Conservation (phyloP, 2,888 invertebrate species). For the Monochamus alternatus region DNA sequence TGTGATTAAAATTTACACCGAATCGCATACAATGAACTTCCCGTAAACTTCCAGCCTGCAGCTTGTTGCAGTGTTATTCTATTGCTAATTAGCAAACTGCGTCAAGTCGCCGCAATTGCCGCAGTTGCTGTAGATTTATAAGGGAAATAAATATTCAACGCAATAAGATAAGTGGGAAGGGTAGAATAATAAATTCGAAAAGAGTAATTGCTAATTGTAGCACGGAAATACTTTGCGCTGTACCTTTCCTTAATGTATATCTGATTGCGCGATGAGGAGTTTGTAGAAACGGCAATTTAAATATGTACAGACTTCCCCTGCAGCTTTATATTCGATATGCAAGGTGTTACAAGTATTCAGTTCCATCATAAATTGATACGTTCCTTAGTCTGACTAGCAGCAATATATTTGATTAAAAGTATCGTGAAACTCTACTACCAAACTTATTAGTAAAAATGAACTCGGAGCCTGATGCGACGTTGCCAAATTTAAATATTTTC, state of each 20-base stretch:
- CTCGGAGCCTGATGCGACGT: no score
- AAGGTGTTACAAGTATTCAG: not conserved
- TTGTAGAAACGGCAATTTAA: no score
- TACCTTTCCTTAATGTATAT: not conserved
- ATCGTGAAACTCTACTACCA: no score
- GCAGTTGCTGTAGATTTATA: conserved; percentile 18
- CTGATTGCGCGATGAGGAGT: not conserved
- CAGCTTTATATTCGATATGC: no score
- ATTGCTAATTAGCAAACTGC: conserved; percentile 18
- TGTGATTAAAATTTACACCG: not conserved
- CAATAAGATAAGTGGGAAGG: conserved; percentile 5
- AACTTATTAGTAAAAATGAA: no score
- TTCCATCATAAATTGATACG: no score
- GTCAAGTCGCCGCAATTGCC: not conserved
- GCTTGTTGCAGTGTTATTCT: not conserved
- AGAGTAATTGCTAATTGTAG: conserved; percentile 19
- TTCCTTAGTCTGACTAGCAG: no score
- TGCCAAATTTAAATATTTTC: no score
- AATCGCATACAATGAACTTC: not conserved
- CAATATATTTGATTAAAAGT: no score
- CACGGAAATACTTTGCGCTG: conserved; percentile 1
- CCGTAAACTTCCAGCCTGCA: not conserved
- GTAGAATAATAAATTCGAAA: conserved; percentile 16
- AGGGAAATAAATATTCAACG: conserved; percentile 11
- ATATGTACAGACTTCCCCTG: no score